phyloP scores from a whole-genome alignment of 2,888 invertebrate genomes.

The Andrena fulva region DNA sequence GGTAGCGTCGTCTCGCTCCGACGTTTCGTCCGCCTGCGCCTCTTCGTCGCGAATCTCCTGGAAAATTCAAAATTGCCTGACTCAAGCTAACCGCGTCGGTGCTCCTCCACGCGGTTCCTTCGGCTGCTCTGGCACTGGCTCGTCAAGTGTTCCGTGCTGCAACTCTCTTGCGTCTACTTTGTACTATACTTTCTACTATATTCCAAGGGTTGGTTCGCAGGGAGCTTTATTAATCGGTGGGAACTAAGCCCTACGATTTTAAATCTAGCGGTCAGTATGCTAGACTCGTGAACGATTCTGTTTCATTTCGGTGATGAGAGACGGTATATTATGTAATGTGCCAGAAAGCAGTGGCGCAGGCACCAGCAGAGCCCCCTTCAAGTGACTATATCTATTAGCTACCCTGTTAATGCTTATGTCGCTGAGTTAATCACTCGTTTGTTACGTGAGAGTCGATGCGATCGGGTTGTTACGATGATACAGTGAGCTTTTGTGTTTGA shows the following conservation, averaged over 20 bases:
- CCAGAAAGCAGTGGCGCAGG: not conserved
- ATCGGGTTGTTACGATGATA: slow-evolving; percentile 38
- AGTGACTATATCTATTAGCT: slow-evolving; percentile 19
- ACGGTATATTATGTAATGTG: not conserved
- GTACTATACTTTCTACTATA: not conserved
- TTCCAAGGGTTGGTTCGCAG: too few species aligned
- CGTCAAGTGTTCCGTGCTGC: not conserved
- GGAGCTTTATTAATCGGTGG: too few species aligned
- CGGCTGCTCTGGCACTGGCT: not conserved
- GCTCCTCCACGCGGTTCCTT: not conserved
- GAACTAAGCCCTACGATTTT: not conserved
- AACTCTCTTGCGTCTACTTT: not conserved
- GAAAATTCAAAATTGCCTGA: slow-evolving; percentile 35
- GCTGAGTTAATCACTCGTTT: slow-evolving; percentile 46
- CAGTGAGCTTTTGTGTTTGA: slow-evolving; percentile 9
- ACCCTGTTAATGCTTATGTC: slow-evolving; percentile 25
- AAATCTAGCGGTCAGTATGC: not conserved
- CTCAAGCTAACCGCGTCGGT: slow-evolving; percentile 9
- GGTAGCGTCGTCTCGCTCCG: slow-evolving; percentile 78
- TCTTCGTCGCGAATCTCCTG: slow-evolving; percentile 70
- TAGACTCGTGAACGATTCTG: not conserved
- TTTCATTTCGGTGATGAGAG: not conserved
- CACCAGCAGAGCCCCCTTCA: not conserved
- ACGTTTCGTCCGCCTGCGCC: slow-evolving; percentile 67
- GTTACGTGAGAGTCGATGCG: slow-evolving; percentile 25